A percentile compares a stretch with the other conserved stretches of the same genome.
Evolutionary conservation across 2,888 invertebrate species (phyloP).

Genomic region (Linyphia triangularis): DNA sequence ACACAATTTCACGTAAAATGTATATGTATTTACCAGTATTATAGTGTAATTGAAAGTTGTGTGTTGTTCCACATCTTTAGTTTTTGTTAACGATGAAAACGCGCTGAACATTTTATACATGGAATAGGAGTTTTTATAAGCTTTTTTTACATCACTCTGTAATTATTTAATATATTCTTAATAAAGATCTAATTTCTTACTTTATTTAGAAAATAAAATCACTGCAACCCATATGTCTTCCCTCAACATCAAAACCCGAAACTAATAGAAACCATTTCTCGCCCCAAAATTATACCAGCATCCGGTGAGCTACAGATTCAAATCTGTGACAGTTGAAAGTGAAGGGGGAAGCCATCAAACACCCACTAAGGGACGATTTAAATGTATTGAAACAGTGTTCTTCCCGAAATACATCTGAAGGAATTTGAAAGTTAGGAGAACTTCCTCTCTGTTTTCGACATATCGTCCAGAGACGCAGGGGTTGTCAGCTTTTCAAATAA

Average conservation of each 20-base stretch:
- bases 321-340: slow-evolving; percentile 2
- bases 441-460: neutral
- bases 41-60: no score
- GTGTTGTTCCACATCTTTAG: no score
- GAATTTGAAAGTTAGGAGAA: neutral
- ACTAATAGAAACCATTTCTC: neutral
- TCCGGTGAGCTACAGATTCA: neutral
- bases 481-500: neutral
- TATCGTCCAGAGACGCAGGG: neutral
- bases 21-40: no score
- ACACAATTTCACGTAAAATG: no score
- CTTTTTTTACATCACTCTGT: no score
- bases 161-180: no score
- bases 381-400: slow-evolving; percentile 32
- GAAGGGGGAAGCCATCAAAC: slow-evolving; percentile 3
- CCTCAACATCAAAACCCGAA: neutral
- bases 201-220: neutral
- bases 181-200: neutral
- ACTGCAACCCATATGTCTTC: slow-evolving; percentile 27
- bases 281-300: slow-evolving; percentile 1
- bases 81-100: no score
- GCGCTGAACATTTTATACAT: no score
- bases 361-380: slow-evolving; percentile 19
- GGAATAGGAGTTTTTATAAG: no score
- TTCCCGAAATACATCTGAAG: neutral